A percentile compares a stretch with the other conserved stretches of the same genome.
Conservation (phyloP, 2,888 invertebrate species). For the Heliconius sara region DNA sequence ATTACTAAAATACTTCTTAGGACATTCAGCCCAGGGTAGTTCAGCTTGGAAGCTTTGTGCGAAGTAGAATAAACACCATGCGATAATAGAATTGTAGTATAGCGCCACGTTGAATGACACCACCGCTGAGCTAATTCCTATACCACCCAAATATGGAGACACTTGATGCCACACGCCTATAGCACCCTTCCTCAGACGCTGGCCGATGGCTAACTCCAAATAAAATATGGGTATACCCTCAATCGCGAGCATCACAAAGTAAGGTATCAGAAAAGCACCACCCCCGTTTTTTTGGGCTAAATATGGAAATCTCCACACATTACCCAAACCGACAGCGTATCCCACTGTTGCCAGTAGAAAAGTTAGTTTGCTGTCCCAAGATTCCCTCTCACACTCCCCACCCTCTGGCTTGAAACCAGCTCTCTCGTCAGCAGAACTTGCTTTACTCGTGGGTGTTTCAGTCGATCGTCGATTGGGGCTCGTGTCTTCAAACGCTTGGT, state of each 20-base stretch:
- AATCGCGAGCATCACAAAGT: constrained; percentile 96
- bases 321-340: constrained; percentile 96
- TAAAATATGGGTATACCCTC: constrained; percentile 98
- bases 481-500: constrained; percentile 89
- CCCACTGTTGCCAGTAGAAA: constrained; percentile 97
- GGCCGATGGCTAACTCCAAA: constrained; percentile 97
- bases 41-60: constrained; percentile 96
- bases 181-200: constrained; percentile 95
- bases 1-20: constrained; percentile 91
- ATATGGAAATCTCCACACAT: constrained; percentile 98
- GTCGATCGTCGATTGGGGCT: constrained; percentile 74
- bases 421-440: constrained; percentile 86
- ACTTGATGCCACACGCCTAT: constrained; percentile 98
- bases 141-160: constrained; percentile 93
- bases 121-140: constrained; percentile 96
- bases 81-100: constrained; percentile 98
- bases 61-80: constrained; percentile 98
- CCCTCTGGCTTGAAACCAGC: constrained; percentile 88
- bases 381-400: constrained; percentile 91
- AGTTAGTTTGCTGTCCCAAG: constrained; percentile 96
- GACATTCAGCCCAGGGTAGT: constrained; percentile 96
- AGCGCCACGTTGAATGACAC: constrained; percentile 98
- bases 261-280: constrained; percentile 98
- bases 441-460: constrained; percentile 84
- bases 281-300: constrained; percentile 97